These are phyloP conservation scores for Myrmecobius fasciatus DNA, from an alignment of 2,113 vertebrate genomes.

Conservation along the genomic window DNA sequence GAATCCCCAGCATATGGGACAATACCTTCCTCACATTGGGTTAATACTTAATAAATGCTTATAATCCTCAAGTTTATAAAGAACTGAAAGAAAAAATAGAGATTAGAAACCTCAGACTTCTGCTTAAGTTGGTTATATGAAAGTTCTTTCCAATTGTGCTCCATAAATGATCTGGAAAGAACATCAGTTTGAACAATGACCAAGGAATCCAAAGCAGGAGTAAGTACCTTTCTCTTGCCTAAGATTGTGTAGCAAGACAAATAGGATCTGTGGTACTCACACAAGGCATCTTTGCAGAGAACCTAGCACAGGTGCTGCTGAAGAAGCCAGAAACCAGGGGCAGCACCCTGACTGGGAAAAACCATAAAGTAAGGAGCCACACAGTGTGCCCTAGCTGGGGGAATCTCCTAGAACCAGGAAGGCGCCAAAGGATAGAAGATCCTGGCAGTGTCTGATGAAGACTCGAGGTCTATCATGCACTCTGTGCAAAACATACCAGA, in stretches of 20 bases:
- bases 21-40: neutral
- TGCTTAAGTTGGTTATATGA: neutral
- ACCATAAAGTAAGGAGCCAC: neutral
- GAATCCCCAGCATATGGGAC: neutral
- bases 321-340: neutral
- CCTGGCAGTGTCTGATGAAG: neutral
- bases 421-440: neutral
- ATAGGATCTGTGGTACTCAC: neutral
- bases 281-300: neutral
- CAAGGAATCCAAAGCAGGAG: neutral
- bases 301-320: neutral
- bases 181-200: neutral
- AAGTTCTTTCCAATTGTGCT: neutral
- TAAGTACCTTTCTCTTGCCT: neutral
- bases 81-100: slow-evolving; percentile 14
- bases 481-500: neutral
- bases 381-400: neutral
- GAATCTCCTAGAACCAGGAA: neutral
- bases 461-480: neutral
- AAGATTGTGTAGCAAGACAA: neutral
- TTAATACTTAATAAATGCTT: neutral
- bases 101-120: slow-evolving; percentile 11
- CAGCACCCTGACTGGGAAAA: neutral
- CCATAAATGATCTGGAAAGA: neutral
- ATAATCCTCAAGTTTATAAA: slow-evolving; percentile 16